phyloP scores from a whole-genome alignment of 2,113 vertebrate genomes.

The Cyprinodon brontotheroides region DNA sequence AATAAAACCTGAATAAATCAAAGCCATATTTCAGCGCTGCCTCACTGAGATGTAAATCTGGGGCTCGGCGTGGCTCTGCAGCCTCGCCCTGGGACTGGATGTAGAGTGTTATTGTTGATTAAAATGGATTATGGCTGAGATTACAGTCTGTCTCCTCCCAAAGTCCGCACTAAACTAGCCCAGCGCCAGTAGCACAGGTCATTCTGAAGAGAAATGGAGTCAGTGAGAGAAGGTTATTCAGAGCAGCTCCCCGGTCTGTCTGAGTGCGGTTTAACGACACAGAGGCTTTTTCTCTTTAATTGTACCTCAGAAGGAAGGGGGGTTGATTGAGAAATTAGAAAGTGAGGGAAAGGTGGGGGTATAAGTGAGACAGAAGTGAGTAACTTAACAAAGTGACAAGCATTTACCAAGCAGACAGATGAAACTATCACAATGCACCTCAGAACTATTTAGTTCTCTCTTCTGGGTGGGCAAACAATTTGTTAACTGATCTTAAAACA shows the following conservation, averaged over 20 bases:
- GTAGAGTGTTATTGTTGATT: constrained; percentile 80
- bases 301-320: constrained; percentile 20
- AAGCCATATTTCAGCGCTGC: constrained; percentile 77
- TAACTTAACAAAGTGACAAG: neutral
- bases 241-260: constrained; percentile 50
- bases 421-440: constrained; percentile 19
- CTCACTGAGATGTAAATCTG: constrained; percentile 74
- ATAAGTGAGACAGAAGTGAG: constrained; percentile 6
- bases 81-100: constrained; percentile 71
- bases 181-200: constrained; percentile 60
- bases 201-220: constrained; percentile 60
- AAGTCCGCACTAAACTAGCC: constrained; percentile 68
- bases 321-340: constrained; percentile 45
- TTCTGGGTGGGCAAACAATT: neutral
- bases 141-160: constrained; percentile 73
- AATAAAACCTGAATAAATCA: constrained; percentile 82
- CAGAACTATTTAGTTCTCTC: neutral
- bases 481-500: neutral
- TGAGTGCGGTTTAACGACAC: constrained; percentile 62
- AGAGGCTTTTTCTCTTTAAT: constrained; percentile 58
- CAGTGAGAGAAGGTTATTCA: constrained; percentile 62
- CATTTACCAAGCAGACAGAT: constrained; percentile 22
- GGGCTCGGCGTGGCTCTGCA: constrained; percentile 23
- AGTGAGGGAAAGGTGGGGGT: neutral
- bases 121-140: constrained; percentile 79